Evolutionary conservation across 1,140 invertebrate genomes (phyloP), one percentile per base, ranked within the genome.

Genomic region (Leptestheria dahalacensis): DNA sequence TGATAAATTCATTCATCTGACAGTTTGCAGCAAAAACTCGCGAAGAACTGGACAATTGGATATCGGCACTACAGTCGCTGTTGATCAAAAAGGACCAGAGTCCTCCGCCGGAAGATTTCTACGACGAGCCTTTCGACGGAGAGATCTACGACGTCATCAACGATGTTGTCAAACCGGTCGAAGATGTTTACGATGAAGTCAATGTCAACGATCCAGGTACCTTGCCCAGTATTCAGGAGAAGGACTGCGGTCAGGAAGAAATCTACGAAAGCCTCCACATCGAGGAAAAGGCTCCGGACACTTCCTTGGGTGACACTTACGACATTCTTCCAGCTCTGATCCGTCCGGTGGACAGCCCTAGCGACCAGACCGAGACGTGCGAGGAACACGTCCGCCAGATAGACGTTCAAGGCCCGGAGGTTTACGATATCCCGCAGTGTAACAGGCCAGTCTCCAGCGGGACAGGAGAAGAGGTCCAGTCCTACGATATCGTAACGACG

Each of bases 401-500:
- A 41, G 33, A 41, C 15, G 33, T 41, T 15, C 6, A 41, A 15
- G 33, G 28, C 11, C 53, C 53, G 25, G 53, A 55, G 28, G 53
- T 55, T 6, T 55, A 55, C 2, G 53, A 55, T 11, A 33, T 55
- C 3, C 53, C 53, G 21, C 26, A 18, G 18, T n/a, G 11, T 55
- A 55, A 55, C 9, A 15, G 26, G 3, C 53, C 15, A 41, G 33
- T 55, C 20, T 26, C 53, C 12, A 55, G 26, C 1, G 2, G 18
- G 12, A 20, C 23, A 25, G 3, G 10, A 4, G 53, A 55, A n/a
- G 53, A 12, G 2, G 12, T 55, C 3, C 11, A 11, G 3, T 26
- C 53, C 2, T 55, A 55, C 33, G 53, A 55, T 29, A 26, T 3
- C 21, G 53, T 55, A 28, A 55, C n/a, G 25, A 33, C 53, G 11